Conservation (phyloP, 2,797 vertebrate genomes). For the Eulemur coronatus region DNA sequence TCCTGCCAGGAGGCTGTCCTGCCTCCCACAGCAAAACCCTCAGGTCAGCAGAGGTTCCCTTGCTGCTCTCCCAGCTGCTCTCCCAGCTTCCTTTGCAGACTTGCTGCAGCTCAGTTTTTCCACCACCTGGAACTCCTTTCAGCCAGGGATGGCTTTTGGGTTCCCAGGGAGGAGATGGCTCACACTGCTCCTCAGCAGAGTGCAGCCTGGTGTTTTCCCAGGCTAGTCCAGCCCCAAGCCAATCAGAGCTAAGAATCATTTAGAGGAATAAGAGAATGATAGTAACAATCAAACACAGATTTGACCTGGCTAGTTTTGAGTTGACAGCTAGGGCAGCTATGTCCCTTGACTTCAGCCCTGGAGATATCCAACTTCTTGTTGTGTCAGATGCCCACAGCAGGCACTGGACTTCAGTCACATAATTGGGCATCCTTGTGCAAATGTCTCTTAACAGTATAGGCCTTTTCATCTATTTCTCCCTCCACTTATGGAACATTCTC, state of each 20-base stretch:
- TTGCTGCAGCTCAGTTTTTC: not conserved
- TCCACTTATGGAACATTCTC: constrained; percentile 39
- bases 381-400: not conserved
- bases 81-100: not conserved
- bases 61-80: not conserved
- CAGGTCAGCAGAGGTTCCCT: not conserved
- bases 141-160: not conserved
- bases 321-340: not conserved
- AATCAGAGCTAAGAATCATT: not conserved
- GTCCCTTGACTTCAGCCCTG: not conserved
- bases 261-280: not conserved
- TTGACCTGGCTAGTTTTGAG: not conserved
- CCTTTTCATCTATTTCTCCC: constrained; percentile 34
- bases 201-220: not conserved
- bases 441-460: not conserved
- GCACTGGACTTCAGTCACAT: not conserved
- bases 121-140: not conserved
- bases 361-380: not conserved
- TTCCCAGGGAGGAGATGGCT: not conserved
- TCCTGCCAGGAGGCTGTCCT: not conserved
- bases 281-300: not conserved
- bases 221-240: not conserved
- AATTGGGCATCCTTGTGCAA: not conserved
- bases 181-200: not conserved
- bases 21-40: not conserved